Evolutionary conservation across 2,113 vertebrate genomes (phyloP).

Genomic region (Aptenodytes forsteri): DNA sequence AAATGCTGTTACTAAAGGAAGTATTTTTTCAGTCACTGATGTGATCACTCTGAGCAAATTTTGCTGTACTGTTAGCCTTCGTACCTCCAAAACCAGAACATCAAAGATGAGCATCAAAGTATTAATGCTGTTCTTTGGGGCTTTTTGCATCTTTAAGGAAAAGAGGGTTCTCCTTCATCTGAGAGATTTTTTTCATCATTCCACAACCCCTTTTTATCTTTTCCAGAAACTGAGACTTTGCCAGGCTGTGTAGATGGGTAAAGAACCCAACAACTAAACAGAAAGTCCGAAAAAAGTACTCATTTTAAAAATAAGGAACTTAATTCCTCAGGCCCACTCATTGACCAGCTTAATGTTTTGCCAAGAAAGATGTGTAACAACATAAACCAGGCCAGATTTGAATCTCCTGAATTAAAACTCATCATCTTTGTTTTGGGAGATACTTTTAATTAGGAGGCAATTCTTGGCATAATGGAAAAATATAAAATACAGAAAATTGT

Average conservation of each 20-base stretch:
- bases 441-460: background rate
- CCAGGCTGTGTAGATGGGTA: background rate
- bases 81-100: background rate
- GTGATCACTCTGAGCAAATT: background rate
- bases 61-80: background rate
- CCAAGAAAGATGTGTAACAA: background rate
- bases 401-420: background rate
- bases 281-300: background rate
- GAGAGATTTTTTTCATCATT: background rate
- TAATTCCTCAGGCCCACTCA: background rate
- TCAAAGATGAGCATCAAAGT: background rate
- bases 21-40: background rate
- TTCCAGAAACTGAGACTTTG: background rate
- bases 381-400: background rate
- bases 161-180: background rate
- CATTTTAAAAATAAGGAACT: background rate
- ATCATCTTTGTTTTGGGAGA: background rate
- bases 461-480: background rate
- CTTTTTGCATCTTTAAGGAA: background rate
- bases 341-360: accelerated
- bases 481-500: background rate
- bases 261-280: background rate
- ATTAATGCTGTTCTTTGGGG: background rate
- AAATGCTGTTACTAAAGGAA: background rate
- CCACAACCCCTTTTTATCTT: background rate